Conservation (phyloP, 2,888 invertebrate species). For the Diaperis boleti region DNA sequence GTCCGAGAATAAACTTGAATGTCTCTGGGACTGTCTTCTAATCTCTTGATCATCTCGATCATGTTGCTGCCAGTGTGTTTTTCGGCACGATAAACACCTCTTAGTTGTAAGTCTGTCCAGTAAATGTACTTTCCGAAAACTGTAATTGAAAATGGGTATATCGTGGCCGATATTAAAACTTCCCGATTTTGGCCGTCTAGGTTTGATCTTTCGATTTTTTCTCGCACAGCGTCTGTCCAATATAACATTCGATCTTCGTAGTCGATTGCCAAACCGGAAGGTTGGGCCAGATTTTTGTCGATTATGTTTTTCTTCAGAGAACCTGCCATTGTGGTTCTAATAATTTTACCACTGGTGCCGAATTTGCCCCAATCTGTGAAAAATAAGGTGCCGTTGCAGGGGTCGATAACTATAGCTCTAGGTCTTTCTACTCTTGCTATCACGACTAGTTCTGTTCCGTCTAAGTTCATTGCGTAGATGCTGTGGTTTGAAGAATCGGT, state of each 20-base stretch:
- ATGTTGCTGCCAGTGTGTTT: conserved; percentile 97
- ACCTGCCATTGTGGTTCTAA: conserved; percentile 96
- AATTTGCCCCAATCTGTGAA: conserved; percentile 97
- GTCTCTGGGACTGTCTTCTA: conserved; percentile 94
- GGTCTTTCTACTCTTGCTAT: conserved; percentile 94
- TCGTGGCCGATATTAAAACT: conserved; percentile 87
- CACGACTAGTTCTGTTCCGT: conserved; percentile 89
- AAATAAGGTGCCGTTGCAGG: conserved; percentile 94
- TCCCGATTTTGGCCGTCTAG: conserved; percentile 90
- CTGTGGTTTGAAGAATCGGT: conserved; percentile 95
- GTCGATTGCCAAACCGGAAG: conserved; percentile 95
- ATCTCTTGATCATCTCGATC: conserved; percentile 91
- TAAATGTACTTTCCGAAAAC: conserved; percentile 92
- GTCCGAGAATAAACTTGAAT: conserved; percentile 87
- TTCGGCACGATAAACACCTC: conserved; percentile 96
- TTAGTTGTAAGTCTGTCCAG: conserved; percentile 94
- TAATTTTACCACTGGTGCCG: conserved; percentile 93
- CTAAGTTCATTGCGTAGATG: conserved; percentile 94
- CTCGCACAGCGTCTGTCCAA: conserved; percentile 97
- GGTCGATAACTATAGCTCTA: conserved; percentile 94
- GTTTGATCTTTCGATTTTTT: conserved; percentile 94
- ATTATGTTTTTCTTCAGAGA: conserved; percentile 90
- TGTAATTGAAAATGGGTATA: conserved; percentile 95
- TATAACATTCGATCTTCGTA: conserved; percentile 93
- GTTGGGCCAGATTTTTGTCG: conserved; percentile 91